Evolutionary conservation across 1,140 invertebrate species (phyloP), one percentile per base, ranked within the genome.

Genomic region (Drosophila tsacasi): DNA sequence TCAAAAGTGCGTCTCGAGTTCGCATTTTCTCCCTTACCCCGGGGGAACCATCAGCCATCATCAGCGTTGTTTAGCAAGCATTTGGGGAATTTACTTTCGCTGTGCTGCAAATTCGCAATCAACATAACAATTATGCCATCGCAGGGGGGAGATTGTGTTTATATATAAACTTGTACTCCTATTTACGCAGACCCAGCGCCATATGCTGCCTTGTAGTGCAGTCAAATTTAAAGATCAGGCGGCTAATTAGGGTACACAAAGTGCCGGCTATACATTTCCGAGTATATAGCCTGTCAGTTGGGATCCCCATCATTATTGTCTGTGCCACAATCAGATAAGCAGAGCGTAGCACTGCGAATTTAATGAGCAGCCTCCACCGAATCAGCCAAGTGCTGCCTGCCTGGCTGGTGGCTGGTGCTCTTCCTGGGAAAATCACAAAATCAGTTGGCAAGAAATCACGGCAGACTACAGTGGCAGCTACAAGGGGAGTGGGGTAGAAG

Each of bases 361-460:
- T 89, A 89, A 89, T 89, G 85, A 90, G 85, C 67, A 64, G 46
- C 49, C 61, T 55, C 46, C 55, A 49, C 40, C 21, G 21, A 19
- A n/a, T 21, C 44, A 42, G 37, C 60, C 58, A 67, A 39, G 54
- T 39, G 5, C 32, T 37, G 32, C 13, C 32, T 58, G 44, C 6
- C 44, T 61, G 58, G 49, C 69, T 71, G 74, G 2, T 23, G 44
- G 12, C 46, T 49, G 79, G 61, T 23, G 61, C 55, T 85, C 37
- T 84, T 89, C 46, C 84, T 84, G 74, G 59, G 86, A 85, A 91
- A 90, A 90, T 89, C 85, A 89, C 55, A 74, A 90, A 89, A 89
- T 89, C 85, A 90, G 85, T 89, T 89, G 86, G 81, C 85, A 85
- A 89, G 85, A 90, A 82, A 89, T 91, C 85, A 79, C 67, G 61